Conservation (phyloP, 2,113 vertebrate genomes). For the Corvus hawaiiensis region DNA sequence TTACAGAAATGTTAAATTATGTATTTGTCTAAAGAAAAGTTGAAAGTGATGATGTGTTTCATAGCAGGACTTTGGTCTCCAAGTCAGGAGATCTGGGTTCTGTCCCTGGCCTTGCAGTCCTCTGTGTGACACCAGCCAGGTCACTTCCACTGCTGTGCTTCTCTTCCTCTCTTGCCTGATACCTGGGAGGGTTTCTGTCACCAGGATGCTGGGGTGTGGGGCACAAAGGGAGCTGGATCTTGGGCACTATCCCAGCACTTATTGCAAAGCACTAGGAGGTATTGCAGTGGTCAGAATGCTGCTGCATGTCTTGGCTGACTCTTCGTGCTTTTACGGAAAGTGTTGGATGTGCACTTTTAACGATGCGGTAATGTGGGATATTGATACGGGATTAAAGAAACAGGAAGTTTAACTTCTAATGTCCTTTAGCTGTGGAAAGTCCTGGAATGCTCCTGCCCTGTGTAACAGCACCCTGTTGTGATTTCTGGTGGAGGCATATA, state of each 20-base stretch:
- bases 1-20: neutral
- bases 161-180: neutral
- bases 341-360: neutral
- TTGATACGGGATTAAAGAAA: neutral
- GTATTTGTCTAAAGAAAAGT: neutral
- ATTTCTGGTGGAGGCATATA: neutral
- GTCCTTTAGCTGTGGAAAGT: neutral
- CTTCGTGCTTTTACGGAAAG: neutral
- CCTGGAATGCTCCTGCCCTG: conserved; percentile 6
- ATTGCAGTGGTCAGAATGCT: neutral
- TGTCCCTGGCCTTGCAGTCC: neutral
- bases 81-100: neutral
- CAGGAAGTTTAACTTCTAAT: neutral
- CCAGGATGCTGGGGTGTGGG: neutral
- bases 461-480: neutral
- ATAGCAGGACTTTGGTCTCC: neutral
- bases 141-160: neutral
- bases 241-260: neutral
- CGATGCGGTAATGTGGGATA: neutral
- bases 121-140: neutral
- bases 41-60: neutral
- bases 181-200: neutral
- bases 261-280: neutral
- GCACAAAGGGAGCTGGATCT: neutral
- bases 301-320: conserved; percentile 28